Conservation (phyloP, 2,113 vertebrate species). For the Labeo rohita region DNA sequence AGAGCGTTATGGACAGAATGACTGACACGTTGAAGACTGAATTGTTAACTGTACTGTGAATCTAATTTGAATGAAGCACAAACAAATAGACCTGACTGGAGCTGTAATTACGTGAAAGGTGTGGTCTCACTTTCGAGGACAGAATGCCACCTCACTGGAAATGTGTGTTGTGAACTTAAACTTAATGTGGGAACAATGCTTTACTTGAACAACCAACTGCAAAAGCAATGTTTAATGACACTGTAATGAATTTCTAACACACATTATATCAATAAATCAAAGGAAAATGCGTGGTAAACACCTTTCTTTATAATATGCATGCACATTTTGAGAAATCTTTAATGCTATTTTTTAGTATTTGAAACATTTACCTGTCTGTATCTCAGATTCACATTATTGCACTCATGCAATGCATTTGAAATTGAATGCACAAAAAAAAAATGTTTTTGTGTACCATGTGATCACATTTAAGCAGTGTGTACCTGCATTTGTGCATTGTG, state of each 20-base stretch:
- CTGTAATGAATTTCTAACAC: background rate
- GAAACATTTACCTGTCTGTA: background rate
- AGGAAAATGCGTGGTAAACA: background rate
- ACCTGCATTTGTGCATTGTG: background rate
- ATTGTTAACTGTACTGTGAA: conserved; percentile 5
- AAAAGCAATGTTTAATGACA: background rate
- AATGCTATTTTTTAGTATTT: background rate
- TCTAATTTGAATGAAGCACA: background rate
- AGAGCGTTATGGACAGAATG: background rate
- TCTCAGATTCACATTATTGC: background rate
- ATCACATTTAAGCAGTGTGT: background rate
- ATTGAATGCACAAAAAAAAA: background rate
- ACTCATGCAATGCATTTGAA: background rate
- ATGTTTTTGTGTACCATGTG: background rate
- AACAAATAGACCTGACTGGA: background rate
- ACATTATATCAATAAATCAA: background rate
- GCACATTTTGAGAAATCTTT: too few species aligned
- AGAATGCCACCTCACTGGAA: conserved; percentile 33
- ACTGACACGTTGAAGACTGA: background rate
- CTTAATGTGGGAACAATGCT: background rate
- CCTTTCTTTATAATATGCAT: background rate
- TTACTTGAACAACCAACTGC: background rate
- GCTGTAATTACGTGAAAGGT: conserved; percentile 14
- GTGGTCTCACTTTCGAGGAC: background rate
- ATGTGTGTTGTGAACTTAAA: background rate